A percentile compares a stretch with the other conserved stretches of the same genome.
These are phyloP conservation scores for Adelges cooleyi DNA, from an alignment of 1,140 invertebrate species.

Conservation along the genomic window DNA sequence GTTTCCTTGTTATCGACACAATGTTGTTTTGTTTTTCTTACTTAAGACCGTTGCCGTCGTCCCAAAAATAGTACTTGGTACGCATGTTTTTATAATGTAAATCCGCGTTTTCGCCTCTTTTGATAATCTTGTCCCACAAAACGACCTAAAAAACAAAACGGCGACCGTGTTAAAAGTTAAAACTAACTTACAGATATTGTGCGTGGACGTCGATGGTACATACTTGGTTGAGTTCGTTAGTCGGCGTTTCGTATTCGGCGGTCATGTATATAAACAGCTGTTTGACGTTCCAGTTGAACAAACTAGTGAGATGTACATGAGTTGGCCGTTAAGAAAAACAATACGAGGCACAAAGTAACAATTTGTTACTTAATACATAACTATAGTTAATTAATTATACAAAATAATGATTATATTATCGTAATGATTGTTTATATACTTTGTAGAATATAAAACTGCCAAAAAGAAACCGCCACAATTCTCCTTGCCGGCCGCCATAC, in stretches of 20 bases:
- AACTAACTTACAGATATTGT: not conserved
- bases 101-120: slow-evolving; percentile 81
- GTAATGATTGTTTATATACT: no score
- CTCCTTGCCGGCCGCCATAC: no score
- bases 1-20: no score
- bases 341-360: no score
- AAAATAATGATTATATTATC: no score
- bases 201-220: no score
- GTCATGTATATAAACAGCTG: slow-evolving; percentile 94
- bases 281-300: slow-evolving; percentile 99
- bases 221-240: slow-evolving; percentile 79
- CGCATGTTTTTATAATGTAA: slow-evolving; percentile 89
- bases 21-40: no score
- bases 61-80: slow-evolving; percentile 99
- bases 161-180: slow-evolving; percentile 5
- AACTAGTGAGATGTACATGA: slow-evolving; percentile 55
- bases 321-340: slow-evolving; percentile 35
- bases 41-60: slow-evolving; percentile 95
- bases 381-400: no score
- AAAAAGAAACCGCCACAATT: no score
- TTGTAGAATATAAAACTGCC: no score
- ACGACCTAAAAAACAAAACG: slow-evolving; percentile 59
- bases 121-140: slow-evolving; percentile 97
- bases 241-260: slow-evolving; percentile 84
- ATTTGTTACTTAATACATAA: no score